Percentiles rank a stretch among this genome's conserved stretches.
Evolutionary conservation across 2,797 vertebrate species (phyloP).

Genomic region (Ctenosaura bakeri): DNA sequence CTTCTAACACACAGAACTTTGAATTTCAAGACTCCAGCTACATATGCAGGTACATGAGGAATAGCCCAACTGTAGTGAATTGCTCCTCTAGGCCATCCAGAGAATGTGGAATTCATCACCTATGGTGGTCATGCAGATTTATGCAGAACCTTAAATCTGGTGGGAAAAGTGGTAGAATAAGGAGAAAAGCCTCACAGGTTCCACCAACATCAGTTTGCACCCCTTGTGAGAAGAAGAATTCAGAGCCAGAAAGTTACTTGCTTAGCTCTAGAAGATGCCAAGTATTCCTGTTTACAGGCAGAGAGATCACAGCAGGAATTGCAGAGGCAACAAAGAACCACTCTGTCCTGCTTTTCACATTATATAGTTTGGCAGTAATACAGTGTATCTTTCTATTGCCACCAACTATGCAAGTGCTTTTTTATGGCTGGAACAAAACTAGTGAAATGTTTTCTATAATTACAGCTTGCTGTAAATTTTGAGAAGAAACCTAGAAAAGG

Average conservation of each 20-base stretch:
- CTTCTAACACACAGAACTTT: too few relatives aligned
- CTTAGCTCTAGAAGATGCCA: background rate
- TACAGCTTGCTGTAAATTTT: background rate
- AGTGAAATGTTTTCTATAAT: background rate
- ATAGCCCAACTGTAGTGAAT: too few relatives aligned
- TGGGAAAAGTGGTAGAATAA: too few relatives aligned
- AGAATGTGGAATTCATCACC: too few relatives aligned
- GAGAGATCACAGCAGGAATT: background rate
- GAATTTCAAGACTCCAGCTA: too few relatives aligned
- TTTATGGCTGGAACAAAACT: constrained; percentile 27
- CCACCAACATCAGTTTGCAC: background rate
- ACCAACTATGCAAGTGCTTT: constrained; percentile 22
- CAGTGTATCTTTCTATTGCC: background rate
- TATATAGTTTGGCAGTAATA: background rate
- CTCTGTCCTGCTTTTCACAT: background rate
- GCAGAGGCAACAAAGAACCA: background rate
- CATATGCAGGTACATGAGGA: too few relatives aligned
- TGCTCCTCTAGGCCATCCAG: too few relatives aligned
- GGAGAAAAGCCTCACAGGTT: too few relatives aligned
- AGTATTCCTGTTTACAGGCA: background rate
- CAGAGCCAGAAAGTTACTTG: too few relatives aligned
- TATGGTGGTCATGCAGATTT: too few relatives aligned
- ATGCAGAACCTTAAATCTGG: too few relatives aligned
- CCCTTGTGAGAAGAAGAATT: too few relatives aligned
- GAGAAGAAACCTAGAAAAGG: background rate